A percentile compares a stretch with the other conserved stretches of the same genome.
Conservation (phyloP, 2,797 vertebrate species). For the Bucorvus abyssinicus region DNA sequence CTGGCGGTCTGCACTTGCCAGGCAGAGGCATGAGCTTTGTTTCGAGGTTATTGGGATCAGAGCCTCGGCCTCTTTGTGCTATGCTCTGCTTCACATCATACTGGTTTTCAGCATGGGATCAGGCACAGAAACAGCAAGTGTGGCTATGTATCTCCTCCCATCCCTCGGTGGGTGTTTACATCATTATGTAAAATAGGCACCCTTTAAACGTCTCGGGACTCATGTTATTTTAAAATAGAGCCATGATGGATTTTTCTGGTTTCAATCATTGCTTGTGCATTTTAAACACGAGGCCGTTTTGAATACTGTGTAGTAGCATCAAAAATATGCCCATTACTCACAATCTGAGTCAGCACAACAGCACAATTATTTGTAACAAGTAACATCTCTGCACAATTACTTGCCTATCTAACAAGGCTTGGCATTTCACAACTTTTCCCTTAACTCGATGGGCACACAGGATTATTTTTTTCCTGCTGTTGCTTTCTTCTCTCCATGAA, state of each 20-base stretch:
- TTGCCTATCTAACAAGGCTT: slow-evolving; percentile 24
- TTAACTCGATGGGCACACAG: slow-evolving; percentile 9
- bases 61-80: slow-evolving; percentile 25
- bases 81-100: neutral
- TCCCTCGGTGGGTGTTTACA: slow-evolving; percentile 58
- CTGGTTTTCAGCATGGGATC: neutral
- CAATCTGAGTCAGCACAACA: slow-evolving; percentile 60
- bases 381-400: slow-evolving; percentile 15
- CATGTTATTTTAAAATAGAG: slow-evolving; percentile 31
- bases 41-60: neutral
- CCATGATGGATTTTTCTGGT: slow-evolving; percentile 21
- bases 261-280: slow-evolving; percentile 16
- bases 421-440: slow-evolving; percentile 40
- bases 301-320: slow-evolving; percentile 39
- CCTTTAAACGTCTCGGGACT: slow-evolving; percentile 19
- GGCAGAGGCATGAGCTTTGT: slow-evolving; percentile 16
- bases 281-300: slow-evolving; percentile 13
- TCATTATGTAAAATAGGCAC: slow-evolving; percentile 42
- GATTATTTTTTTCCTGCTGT: slow-evolving; percentile 45
- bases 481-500: slow-evolving; percentile 61
- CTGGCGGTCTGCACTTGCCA: neutral
- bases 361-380: slow-evolving; percentile 33
- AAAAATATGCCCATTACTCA: slow-evolving; percentile 59
- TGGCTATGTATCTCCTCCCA: slow-evolving; percentile 52
- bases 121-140: neutral